A percentile compares a stretch with the other conserved stretches of the same genome.
These are phyloP conservation scores for Pycnomerus fuliginosus DNA, from an alignment of 2,888 invertebrate species.

Conservation along the genomic window DNA sequence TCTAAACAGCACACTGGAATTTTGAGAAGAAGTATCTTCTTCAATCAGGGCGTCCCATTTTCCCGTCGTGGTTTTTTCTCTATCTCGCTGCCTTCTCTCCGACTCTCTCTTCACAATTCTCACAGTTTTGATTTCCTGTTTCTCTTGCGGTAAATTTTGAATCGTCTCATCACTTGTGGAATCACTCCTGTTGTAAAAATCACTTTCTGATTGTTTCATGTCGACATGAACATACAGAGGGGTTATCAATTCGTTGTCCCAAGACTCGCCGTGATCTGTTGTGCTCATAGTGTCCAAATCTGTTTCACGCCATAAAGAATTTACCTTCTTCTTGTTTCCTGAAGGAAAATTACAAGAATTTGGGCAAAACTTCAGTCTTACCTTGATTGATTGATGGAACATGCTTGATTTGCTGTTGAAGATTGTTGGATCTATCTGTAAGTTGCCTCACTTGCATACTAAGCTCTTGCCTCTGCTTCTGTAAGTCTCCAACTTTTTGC, in stretches of 20 bases:
- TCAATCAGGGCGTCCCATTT: slow-evolving; percentile 51
- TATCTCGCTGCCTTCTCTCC: slow-evolving; percentile 78
- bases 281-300: slow-evolving; percentile 83
- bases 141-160: slow-evolving; percentile 62
- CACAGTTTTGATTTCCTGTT: slow-evolving; percentile 89
- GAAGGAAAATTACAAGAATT: slow-evolving; percentile 2
- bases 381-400: slow-evolving; percentile 20
- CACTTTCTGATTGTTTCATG: slow-evolving; percentile 39
- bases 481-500: slow-evolving; percentile 79
- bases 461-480: slow-evolving; percentile 81
- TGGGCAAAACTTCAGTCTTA: not conserved
- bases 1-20: slow-evolving; percentile 41
- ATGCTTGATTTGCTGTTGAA: slow-evolving; percentile 60
- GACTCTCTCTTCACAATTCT: slow-evolving; percentile 91
- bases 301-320: slow-evolving; percentile 83
- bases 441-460: slow-evolving; percentile 83
- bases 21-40: slow-evolving; percentile 48
- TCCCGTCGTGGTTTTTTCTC: slow-evolving; percentile 61
- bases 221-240: slow-evolving; percentile 73
- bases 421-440: slow-evolving; percentile 75
- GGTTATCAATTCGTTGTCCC: slow-evolving; percentile 47
- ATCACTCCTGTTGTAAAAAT: slow-evolving; percentile 60
- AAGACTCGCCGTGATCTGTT: slow-evolving; percentile 66
- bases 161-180: slow-evolving; percentile 44
- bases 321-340: slow-evolving; percentile 59